phyloP scores from a whole-genome alignment of 2,797 vertebrate genomes.

The Ctenosaura bakeri region DNA sequence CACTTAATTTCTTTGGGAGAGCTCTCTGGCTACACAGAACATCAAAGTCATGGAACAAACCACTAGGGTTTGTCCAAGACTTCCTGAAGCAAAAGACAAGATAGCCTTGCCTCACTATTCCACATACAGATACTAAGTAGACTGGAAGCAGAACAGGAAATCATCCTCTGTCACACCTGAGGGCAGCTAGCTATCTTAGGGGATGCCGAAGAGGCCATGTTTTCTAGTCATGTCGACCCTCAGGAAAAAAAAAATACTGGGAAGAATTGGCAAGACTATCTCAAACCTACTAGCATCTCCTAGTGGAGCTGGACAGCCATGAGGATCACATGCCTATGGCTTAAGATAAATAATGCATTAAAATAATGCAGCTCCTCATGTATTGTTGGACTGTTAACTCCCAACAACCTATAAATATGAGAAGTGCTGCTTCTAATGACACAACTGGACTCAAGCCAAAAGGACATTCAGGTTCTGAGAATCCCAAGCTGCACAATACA shows the following conservation, averaged over 20 bases:
- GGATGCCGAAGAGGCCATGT: no score
- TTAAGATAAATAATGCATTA: background rate
- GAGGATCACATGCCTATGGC: background rate
- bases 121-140: background rate
- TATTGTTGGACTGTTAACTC: no score
- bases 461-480: no score
- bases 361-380: no score
- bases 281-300: background rate
- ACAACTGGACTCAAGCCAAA: no score
- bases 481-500: no score
- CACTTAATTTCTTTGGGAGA: background rate
- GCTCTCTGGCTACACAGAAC: background rate
- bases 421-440: no score
- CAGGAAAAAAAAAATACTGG: background rate
- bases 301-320: background rate
- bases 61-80: background rate
- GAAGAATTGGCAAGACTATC: background rate
- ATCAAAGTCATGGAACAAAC: background rate
- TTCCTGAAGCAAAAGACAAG: background rate
- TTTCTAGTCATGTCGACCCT: background rate
- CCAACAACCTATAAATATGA: no score
- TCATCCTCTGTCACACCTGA: background rate
- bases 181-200: background rate
- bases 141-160: background rate
- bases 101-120: background rate